A percentile compares a stretch with the other conserved stretches of the same genome.
These are phyloP conservation scores for Semotilus atromaculatus DNA, from an alignment of 2,797 vertebrate species.

Conservation along the genomic window DNA sequence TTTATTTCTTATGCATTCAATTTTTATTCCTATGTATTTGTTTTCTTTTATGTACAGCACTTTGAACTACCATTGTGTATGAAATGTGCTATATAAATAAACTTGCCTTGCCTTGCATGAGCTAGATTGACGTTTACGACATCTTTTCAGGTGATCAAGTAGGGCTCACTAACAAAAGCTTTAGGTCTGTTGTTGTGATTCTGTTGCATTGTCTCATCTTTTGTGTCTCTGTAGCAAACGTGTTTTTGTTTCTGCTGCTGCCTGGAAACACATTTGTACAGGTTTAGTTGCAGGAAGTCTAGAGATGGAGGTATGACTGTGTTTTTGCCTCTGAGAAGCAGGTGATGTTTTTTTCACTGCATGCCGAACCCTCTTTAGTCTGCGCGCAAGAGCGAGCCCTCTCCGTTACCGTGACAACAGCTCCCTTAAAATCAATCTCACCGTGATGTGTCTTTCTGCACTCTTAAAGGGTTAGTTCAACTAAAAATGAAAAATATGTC, in stretches of 20 bases:
- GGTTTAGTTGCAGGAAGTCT: constrained; percentile 15
- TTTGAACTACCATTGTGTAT: too few species aligned
- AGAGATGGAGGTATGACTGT: constrained; percentile 22
- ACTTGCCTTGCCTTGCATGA: too few species aligned
- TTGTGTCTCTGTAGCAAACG: background rate
- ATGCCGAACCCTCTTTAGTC: constrained; percentile 38
- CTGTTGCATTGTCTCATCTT: background rate
- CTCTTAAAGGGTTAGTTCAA: constrained; percentile 23
- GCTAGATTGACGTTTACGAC: background rate
- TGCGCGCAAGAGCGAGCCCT: constrained; percentile 5
- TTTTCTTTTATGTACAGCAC: too few species aligned
- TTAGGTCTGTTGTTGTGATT: background rate
- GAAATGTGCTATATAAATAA: too few species aligned
- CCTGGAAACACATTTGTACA: constrained; percentile 15
- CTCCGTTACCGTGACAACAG: constrained; percentile 54
- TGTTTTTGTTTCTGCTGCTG: constrained; percentile 13
- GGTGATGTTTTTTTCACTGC: constrained; percentile 37
- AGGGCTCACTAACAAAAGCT: background rate
- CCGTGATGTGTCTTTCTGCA: constrained; percentile 23
- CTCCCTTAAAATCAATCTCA: constrained; percentile 51
- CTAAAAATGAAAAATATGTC: background rate
- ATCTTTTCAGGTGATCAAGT: background rate
- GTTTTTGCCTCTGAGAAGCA: constrained; percentile 26
- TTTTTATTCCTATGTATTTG: too few species aligned
- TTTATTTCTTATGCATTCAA: too few species aligned